Conservation (phyloP, 1,140 invertebrate genomes). For the Euglossa dilemma region DNA sequence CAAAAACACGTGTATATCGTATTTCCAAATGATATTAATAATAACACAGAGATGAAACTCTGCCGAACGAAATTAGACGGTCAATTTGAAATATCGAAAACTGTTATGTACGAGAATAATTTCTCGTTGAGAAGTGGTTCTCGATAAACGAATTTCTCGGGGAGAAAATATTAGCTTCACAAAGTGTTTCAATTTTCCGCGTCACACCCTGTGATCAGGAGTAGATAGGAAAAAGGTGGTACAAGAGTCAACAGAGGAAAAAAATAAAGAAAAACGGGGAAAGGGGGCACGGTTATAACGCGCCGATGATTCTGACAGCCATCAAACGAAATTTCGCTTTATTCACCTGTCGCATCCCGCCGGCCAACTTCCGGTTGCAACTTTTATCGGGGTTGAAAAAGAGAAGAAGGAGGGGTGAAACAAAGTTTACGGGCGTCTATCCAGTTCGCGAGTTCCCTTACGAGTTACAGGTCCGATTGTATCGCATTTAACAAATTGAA, state of each 20-base stretch:
- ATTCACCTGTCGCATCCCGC: not conserved
- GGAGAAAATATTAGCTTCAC: not conserved
- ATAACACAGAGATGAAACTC: too few relatives aligned
- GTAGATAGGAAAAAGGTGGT: too few relatives aligned
- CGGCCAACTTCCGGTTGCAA: not conserved
- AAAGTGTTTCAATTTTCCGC: not conserved
- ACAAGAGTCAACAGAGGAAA: not conserved
- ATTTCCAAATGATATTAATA: too few relatives aligned
- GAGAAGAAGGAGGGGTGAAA: not conserved
- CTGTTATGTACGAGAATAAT: too few relatives aligned
- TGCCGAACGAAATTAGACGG: too few relatives aligned
- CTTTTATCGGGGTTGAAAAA: not conserved
- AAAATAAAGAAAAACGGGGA: not conserved
- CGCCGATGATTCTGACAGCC: not conserved
- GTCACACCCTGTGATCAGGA: not conserved
- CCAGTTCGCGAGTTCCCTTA: not conserved
- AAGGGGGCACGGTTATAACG: not conserved
- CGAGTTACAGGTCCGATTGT: not conserved
- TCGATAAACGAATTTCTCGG: not conserved
- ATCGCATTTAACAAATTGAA: conserved; percentile 24
- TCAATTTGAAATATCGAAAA: too few relatives aligned
- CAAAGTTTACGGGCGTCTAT: not conserved
- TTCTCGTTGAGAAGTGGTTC: not conserved
- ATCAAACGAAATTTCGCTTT: conserved; percentile 18
- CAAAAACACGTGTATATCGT: too few relatives aligned